Evolutionary conservation across 2,113 vertebrate genomes (phyloP).

Genomic region (Tilapia sparmanii): DNA sequence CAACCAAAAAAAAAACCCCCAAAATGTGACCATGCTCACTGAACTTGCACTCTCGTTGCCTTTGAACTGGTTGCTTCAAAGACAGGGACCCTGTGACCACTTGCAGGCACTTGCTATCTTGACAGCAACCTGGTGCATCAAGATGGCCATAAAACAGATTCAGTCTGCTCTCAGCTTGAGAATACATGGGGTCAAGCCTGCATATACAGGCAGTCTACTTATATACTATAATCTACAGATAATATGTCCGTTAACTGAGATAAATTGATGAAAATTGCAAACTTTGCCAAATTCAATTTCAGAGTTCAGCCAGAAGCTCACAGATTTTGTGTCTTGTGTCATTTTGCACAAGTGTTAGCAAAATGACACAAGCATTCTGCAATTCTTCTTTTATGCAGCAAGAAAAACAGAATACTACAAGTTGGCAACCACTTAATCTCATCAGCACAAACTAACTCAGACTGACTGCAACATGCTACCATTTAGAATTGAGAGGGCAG

Average conservation of each 20-base stretch:
- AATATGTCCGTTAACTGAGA: neutral
- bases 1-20: accelerated
- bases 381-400: neutral
- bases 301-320: neutral
- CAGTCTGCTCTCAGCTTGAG: neutral
- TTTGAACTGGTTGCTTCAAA: neutral
- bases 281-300: neutral
- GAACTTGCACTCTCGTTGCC: neutral
- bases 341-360: neutral
- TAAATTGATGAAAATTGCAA: neutral
- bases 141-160: neutral
- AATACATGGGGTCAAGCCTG: neutral
- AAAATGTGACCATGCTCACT: neutral
- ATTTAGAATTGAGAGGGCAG: neutral
- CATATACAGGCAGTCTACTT: neutral
- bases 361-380: neutral
- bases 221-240: neutral
- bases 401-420: neutral
- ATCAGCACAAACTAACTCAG: neutral
- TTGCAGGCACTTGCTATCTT: neutral
- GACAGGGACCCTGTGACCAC: neutral
- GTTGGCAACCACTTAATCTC: neutral
- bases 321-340: neutral
- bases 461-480: neutral
- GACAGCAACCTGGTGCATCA: neutral